Percentiles rank a stretch among this genome's conserved stretches.
Evolutionary conservation across 2,888 invertebrate genomes (phyloP).

Genomic region (Parthenolecanium corni): DNA sequence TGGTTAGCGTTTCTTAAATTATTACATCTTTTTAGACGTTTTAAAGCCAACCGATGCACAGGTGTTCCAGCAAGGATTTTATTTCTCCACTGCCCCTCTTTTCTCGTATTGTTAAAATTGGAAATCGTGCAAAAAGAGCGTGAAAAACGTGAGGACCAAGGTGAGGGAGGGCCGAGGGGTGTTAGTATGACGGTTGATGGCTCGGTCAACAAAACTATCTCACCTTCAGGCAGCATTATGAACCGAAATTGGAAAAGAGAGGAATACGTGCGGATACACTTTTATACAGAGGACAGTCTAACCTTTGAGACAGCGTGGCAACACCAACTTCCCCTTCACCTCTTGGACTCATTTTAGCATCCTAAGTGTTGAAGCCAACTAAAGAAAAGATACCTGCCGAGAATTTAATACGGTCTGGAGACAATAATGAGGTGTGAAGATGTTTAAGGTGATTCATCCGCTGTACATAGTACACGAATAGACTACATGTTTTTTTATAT

Average conservation of each 20-base stretch:
- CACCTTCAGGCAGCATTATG: constrained; percentile 4
- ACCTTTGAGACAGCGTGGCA: constrained; percentile 17
- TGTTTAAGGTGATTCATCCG: constrained; percentile 19
- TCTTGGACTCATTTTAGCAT: background rate
- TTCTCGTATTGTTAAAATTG: constrained; percentile 11
- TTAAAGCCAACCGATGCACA: background rate
- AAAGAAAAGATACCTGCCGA: constrained; percentile 14
- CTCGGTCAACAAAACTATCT: constrained; percentile 5
- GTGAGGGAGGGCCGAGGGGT: background rate
- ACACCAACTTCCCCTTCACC: constrained; percentile 18
- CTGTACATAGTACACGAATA: no score
- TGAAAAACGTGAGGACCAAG: constrained; percentile 1
- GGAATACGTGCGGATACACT: background rate
- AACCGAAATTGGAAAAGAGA: constrained; percentile 1
- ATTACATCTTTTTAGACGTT: no score
- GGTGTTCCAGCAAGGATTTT: constrained; percentile 1
- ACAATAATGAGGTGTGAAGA: constrained; percentile 19
- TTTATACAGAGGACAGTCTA: no score
- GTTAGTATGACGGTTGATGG: constrained; percentile 3
- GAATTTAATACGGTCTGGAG: constrained; percentile 20
- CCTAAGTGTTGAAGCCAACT: background rate
- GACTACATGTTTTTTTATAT: no score
- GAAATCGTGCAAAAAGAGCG: constrained; percentile 18
- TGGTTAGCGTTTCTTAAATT: no score
- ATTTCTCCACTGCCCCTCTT: constrained; percentile 1